Evolutionary conservation across 2,797 vertebrate species (phyloP), one percentile per base, ranked within the genome.

Genomic region (Loris lydekkerianus): DNA sequence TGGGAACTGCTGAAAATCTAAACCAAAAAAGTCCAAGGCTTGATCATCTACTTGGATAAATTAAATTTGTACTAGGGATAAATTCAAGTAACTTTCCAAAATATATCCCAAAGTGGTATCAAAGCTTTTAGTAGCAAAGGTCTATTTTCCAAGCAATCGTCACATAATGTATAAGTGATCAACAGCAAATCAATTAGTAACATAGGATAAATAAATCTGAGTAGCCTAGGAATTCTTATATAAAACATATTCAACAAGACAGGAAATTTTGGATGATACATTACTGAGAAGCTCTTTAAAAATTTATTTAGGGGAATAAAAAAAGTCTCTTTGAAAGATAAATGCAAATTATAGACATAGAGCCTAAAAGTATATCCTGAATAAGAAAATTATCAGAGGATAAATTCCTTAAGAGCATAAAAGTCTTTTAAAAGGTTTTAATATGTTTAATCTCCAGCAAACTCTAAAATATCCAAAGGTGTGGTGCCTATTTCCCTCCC

Each of bases 301-400:
- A 93, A 91, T 86, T 37, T 69, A 96, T 93, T 91, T 40, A n/a
- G 69, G 87, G 29, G 46, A 86, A 86, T 93, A 56, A 63, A 49
- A 70, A 93, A 85, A 29, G 72, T 65, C 31, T 69, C 43, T 91
- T 88, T 93, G 49, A 90, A 96, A 96, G 75, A 76, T 70, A 95
- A 97, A 92, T 76, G 82, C 69, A 93, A 93, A 89, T 93, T 92
- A 69, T 7, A 94, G 56, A 83, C 72, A 43, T 87, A 87, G 58
- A 97, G 25, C 60, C 43, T 87, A n/a, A 95, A 94, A 93, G 49
- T 81, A 43, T 60, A 21, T 76, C 25, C 95, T 88, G 31, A 94
- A 94, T 93, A 91, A 96, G 86, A 89, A 96, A 96, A 94, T 94
- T 84, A 91, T 53, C 77, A 29, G 15, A 82, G 27, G 49, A 90